Base-by-base conservation (phyloP, 2,888 invertebrate species). In the Leptopilina syphax region DNA sequence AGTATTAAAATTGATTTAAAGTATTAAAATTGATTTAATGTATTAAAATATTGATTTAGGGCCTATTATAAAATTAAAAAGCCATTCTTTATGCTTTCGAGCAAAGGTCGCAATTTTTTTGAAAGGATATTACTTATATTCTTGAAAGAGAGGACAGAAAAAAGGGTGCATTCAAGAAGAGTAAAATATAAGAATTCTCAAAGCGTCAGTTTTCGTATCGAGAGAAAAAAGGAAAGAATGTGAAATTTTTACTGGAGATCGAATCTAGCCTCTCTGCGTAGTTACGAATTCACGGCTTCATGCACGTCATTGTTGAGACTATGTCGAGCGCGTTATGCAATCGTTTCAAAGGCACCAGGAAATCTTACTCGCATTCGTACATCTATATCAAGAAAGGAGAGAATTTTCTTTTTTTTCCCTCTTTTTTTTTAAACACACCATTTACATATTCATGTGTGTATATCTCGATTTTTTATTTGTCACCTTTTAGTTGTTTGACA, bases 281-380 rank as follows among this genome's bases (percentile, higher is more conserved):
- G 73, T 73, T 73, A 73, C 57, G 57, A 73, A 73, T 73, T 73
- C 73, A 73, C 73, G 73, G 73, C 73, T 73, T 73, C 73, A 57
- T 73, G 57, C 73, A 73, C 57, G 54, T 57, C 73, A 73, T 73
- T 73, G 73, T 73, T 73, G 73, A 4, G 57, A 73, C 73, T 73
- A 73, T 54, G 54, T 73, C 73, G 73, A 73, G 73, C 73, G 84
- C 65, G 84, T 88, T 88, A 85, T 86, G 86, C 82, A 88, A 88
- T 84, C 81, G 84, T 81, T 81, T 85, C 81, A 78, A 83, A 82
- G 73, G 81, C 80, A 84, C 82, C 83, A 83, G 85, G 85, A 86
- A 86, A 85, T 85, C 84, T 82, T 84, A 84, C 83, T 81, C 65
- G 60, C 70, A 82, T 84, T 81, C 79, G 24, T 73, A 54, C 65